Percentiles rank a stretch among this genome's conserved stretches.
phyloP scores from a whole-genome alignment of 2,113 vertebrate species.

The Macrotis lagotis region DNA sequence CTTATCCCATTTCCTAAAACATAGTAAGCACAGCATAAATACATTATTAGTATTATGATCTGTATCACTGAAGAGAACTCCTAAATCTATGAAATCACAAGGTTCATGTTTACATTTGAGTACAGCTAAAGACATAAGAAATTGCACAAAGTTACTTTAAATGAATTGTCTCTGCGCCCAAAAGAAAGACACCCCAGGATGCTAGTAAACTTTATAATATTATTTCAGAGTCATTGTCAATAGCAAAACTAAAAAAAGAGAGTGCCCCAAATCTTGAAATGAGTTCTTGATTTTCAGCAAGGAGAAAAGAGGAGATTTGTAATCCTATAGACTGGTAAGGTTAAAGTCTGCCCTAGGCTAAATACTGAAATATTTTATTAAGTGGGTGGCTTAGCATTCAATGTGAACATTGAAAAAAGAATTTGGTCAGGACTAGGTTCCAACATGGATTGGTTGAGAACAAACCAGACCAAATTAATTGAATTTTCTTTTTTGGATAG shows the following conservation, averaged over 20 bases:
- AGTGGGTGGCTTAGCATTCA: constrained; percentile 57
- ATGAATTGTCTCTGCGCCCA: constrained; percentile 30
- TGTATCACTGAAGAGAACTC: background rate
- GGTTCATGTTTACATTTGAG: background rate
- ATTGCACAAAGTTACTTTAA: constrained; percentile 32
- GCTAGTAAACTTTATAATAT: constrained; percentile 56
- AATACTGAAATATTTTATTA: constrained; percentile 59
- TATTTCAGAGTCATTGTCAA: constrained; percentile 16
- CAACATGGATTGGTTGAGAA: constrained; percentile 71
- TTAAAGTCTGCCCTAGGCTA: constrained; percentile 64
- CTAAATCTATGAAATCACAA: background rate
- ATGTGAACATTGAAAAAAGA: constrained; percentile 75
- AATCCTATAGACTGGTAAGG: constrained; percentile 53
- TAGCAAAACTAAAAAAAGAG: constrained; percentile 8
- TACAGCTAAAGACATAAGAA: constrained; percentile 34
- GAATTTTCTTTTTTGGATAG: constrained; percentile 76
- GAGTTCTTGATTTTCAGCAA: constrained; percentile 46
- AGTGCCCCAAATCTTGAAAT: constrained; percentile 52
- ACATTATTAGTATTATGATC: background rate
- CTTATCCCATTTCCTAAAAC: background rate
- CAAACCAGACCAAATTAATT: constrained; percentile 64
- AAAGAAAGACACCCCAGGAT: constrained; percentile 56
- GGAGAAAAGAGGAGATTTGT: constrained; percentile 53
- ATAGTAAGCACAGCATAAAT: background rate
- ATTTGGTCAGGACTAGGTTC: constrained; percentile 65